Conservation (phyloP, 1,140 invertebrate genomes). For the Ridgeia piscesae region DNA sequence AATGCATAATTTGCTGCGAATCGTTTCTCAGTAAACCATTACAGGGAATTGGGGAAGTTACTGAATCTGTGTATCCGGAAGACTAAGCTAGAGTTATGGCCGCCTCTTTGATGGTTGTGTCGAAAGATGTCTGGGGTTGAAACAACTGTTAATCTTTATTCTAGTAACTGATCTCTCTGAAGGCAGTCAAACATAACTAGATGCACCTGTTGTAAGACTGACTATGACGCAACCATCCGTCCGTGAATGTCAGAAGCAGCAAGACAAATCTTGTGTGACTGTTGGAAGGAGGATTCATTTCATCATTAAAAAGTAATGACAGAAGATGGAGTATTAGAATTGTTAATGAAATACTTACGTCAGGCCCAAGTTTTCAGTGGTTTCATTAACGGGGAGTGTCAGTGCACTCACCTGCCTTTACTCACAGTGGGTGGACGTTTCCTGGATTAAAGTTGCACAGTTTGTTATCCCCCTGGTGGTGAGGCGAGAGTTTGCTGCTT, state of each 20-base stretch:
- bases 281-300: neutral
- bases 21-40: neutral
- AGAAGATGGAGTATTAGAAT: neutral
- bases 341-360: neutral
- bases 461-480: too few species aligned
- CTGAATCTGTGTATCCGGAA: too few species aligned
- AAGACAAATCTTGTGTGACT: too few species aligned
- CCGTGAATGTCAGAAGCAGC: too few species aligned
- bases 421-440: too few species aligned
- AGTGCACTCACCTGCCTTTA: too few species aligned
- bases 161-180: neutral
- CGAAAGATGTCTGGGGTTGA: neutral
- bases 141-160: neutral
- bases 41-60: too few species aligned
- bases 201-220: neutral
- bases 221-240: neutral
- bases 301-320: neutral
- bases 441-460: too few species aligned
- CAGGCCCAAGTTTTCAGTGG: too few species aligned
- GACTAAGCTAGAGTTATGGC: too few species aligned
- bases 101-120: neutral
- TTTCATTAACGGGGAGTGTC: too few species aligned
- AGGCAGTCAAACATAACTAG: neutral
- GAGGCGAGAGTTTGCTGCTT: too few species aligned
- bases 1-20: neutral